phyloP scores from a whole-genome alignment of 2,113 vertebrate species.

The Lampris incognitus region DNA sequence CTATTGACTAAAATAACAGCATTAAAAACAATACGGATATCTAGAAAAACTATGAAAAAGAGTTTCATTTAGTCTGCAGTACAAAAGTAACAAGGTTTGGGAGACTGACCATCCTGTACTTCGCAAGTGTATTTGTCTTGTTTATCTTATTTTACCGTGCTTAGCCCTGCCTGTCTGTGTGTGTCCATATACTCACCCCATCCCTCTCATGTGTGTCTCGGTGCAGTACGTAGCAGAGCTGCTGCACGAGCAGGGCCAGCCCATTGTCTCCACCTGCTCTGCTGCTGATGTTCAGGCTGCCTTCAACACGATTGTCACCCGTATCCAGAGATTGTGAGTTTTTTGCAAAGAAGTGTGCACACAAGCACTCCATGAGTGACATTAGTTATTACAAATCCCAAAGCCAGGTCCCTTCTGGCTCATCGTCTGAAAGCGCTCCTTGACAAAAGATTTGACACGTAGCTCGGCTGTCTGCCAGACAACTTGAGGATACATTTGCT shows the following conservation, averaged over 20 bases:
- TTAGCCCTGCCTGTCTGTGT: slow-evolving; percentile 1
- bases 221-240: slow-evolving; percentile 78
- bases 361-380: neutral
- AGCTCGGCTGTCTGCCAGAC: slow-evolving; percentile 28
- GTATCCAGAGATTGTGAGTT: slow-evolving; percentile 87
- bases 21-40: too few relatives aligned
- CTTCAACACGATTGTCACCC: slow-evolving; percentile 85
- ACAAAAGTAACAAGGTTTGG: too few relatives aligned
- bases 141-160: neutral
- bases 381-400: neutral
- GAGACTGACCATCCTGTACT: neutral
- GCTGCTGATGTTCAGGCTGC: slow-evolving; percentile 83
- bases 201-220: slow-evolving; percentile 50
- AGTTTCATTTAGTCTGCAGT: too few relatives aligned
- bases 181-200: slow-evolving; percentile 20
- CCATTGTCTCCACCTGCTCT: slow-evolving; percentile 84
- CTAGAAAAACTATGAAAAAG: too few relatives aligned
- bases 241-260: slow-evolving; percentile 81
- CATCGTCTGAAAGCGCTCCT: slow-evolving; percentile 5
- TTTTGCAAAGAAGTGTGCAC: neutral
- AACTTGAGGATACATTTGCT: slow-evolving; percentile 27
- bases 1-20: too few relatives aligned
- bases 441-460: neutral
- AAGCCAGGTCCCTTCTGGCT: neutral
- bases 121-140: neutral